A percentile compares a stretch with the other conserved stretches of the same genome.
phyloP scores from a whole-genome alignment of 2,113 vertebrate species.

The Butorides virescens region DNA sequence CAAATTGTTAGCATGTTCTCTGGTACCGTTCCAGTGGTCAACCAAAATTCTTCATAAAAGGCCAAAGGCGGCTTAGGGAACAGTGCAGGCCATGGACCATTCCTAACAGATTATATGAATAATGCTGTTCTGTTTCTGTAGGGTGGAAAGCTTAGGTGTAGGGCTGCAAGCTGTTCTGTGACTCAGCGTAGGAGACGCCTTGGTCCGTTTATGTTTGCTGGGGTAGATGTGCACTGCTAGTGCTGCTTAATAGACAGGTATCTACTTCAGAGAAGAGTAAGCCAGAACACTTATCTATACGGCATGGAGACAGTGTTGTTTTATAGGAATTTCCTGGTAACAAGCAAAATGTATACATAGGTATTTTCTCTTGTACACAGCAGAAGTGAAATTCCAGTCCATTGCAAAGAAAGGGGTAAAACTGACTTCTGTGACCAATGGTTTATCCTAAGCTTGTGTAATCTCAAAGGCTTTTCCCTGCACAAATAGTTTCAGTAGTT shows the following conservation, averaged over 20 bases:
- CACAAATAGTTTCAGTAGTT: not conserved
- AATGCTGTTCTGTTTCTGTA: not conserved
- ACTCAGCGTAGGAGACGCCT: not conserved
- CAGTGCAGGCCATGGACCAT: not conserved
- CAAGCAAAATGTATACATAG: not conserved
- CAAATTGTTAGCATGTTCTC: rapidly evolving
- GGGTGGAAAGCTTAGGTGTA: not conserved
- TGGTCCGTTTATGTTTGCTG: not conserved
- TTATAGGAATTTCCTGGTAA: not conserved
- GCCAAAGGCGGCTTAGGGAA: not conserved
- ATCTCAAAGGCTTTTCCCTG: not conserved
- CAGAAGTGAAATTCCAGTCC: not conserved
- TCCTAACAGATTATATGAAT: not conserved
- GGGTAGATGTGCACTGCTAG: not conserved
- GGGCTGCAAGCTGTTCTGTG: not conserved
- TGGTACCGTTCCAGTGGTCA: not conserved
- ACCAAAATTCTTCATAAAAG: not conserved
- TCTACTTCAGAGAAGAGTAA: not conserved
- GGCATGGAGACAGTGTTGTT: not conserved
- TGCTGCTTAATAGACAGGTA: not conserved
- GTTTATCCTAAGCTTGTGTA: not conserved
- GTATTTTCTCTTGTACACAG: not conserved
- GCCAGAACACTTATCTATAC: not conserved
- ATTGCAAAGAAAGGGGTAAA: not conserved
- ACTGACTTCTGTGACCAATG: not conserved